These are phyloP conservation scores for Synergus japonicus DNA, from an alignment of 2,888 invertebrate genomes.

Conservation along the genomic window DNA sequence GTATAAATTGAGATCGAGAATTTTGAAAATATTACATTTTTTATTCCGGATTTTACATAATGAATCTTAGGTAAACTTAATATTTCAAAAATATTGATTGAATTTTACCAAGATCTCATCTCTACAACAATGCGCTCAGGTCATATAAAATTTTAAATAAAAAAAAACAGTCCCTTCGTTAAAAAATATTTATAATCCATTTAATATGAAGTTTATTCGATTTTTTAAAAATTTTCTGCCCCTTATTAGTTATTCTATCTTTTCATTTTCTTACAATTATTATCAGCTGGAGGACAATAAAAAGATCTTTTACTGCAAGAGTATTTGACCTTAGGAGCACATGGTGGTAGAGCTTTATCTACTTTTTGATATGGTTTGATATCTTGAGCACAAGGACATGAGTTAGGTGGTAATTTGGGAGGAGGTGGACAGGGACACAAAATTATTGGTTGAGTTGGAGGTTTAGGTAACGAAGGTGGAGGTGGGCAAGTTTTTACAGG, in stretches of 20 bases:
- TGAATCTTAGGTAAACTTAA: no score
- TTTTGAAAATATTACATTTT: neutral
- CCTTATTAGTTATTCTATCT: neutral
- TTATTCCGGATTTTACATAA: neutral
- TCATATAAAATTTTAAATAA: no score
- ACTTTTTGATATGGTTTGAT: neutral
- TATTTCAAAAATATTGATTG: neutral
- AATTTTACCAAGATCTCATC: neutral
- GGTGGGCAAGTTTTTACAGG: conserved; percentile 45
- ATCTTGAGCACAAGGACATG: conserved; percentile 63
- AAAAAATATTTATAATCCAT: neutral
- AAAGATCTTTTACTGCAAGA: conserved; percentile 34
- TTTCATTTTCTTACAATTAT: neutral
- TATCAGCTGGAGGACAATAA: neutral
- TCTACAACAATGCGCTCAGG: no score
- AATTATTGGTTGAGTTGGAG: conserved; percentile 62
- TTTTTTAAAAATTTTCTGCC: neutral
- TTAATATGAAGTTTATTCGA: neutral
- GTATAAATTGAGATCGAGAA: no score
- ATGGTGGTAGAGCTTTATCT: conserved; percentile 49
- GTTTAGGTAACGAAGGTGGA: conserved; percentile 60
- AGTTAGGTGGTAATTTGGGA: conserved; percentile 66
- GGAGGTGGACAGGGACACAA: conserved; percentile 69
- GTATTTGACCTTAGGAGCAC: conserved; percentile 55
- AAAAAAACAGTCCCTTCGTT: neutral